phyloP scores from a whole-genome alignment of 2,888 invertebrate genomes.

The Aricia artaxerxes region DNA sequence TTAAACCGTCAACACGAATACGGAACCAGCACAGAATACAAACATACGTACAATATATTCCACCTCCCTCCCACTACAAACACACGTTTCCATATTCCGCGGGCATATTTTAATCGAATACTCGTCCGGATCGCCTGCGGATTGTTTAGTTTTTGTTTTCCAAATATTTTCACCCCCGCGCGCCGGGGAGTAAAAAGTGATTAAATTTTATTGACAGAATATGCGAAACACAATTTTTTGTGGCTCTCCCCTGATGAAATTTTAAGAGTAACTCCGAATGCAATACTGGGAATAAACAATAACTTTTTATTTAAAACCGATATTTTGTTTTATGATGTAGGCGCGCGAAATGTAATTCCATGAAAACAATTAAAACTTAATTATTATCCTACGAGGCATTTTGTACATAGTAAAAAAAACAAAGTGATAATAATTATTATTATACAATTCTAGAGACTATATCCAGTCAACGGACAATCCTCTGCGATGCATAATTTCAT shows the following conservation, averaged over 20 bases:
- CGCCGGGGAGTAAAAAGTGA: conserved; percentile 11
- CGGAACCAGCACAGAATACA: neutral
- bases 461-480: no score
- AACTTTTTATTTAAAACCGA: conserved; percentile 5
- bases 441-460: no score
- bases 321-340: conserved; percentile 6
- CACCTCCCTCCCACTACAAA: neutral
- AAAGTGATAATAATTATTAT: no score
- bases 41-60: neutral
- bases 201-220: conserved; percentile 29
- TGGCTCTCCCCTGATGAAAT: neutral
- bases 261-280: conserved; percentile 2
- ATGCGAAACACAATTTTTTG: neutral
- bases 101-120: conserved; percentile 23
- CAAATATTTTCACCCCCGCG: neutral
- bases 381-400: neutral
- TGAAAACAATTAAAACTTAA: neutral
- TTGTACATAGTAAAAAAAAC: no score
- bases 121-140: neutral
- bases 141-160: conserved; percentile 24
- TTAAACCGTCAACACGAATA: no score
- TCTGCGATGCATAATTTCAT: no score
- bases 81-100: neutral
- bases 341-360: neutral
- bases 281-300: conserved; percentile 13